Conservation (phyloP, 2,113 vertebrate genomes). For the Megalops atlanticus region DNA sequence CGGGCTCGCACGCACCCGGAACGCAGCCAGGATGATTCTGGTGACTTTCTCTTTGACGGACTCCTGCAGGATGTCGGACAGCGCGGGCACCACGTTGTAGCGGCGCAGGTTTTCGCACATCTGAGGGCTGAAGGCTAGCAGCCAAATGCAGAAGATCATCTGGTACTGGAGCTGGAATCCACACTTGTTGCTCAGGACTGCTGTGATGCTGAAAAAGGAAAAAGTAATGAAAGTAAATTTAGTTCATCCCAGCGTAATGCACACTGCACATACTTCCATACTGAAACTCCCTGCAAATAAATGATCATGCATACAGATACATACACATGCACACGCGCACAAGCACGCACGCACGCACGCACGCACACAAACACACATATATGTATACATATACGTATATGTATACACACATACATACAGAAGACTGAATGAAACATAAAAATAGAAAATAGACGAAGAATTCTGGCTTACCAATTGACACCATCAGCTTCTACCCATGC, state of each 20-base stretch:
- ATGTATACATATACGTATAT: not conserved
- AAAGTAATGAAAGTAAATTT: slow-evolving; percentile 17
- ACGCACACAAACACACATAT: not conserved
- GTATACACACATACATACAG: not conserved
- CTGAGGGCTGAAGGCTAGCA: slow-evolving; percentile 95
- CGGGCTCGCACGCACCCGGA: slow-evolving; percentile 79
- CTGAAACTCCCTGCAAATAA: no score
- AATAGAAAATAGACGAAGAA: not conserved
- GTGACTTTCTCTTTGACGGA: slow-evolving; percentile 99
- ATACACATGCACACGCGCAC: no score
- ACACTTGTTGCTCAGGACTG: slow-evolving; percentile 95
- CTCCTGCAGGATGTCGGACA: slow-evolving; percentile 97
- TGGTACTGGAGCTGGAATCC: slow-evolving; percentile 99
- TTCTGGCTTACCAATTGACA: slow-evolving; percentile 88
- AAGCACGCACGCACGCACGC: no score
- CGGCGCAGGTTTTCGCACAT: slow-evolving; percentile 94
- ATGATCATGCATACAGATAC: no score
- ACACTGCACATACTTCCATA: no score
- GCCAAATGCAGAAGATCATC: slow-evolving; percentile 98
- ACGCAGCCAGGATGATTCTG: slow-evolving; percentile 93
- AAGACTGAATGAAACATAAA: not conserved
- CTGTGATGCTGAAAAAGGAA: slow-evolving; percentile 83
- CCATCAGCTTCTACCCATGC: slow-evolving; percentile 97
- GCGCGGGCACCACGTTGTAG: slow-evolving; percentile 93
- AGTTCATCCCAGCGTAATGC: not conserved